Conservation (phyloP, 2,888 invertebrate species). For the Tenthredo notha region DNA sequence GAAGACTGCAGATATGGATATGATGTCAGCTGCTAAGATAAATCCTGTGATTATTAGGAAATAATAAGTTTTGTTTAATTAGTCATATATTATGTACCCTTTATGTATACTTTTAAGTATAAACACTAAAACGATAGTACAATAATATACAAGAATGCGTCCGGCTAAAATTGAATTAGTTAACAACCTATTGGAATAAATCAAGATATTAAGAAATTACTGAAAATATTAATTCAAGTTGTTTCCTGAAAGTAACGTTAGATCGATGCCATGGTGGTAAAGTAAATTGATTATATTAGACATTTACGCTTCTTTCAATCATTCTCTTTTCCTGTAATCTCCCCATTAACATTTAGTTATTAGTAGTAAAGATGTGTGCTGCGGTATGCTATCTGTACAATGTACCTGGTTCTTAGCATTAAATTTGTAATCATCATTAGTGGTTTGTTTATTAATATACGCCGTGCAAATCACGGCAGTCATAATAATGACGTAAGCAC, state of each 20-base stretch:
- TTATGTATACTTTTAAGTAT: conserved; percentile 65
- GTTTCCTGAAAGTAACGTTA: conserved; percentile 77
- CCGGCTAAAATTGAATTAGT: conserved; percentile 73
- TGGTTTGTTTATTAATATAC: conserved; percentile 55
- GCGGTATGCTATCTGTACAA: conserved; percentile 52
- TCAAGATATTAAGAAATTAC: conserved; percentile 70
- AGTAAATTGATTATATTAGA: conserved; percentile 65
- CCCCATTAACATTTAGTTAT: conserved; percentile 63
- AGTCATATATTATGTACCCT: conserved; percentile 63
- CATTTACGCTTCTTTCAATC: conserved; percentile 58
- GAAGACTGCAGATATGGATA: conserved; percentile 74
- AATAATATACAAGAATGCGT: conserved; percentile 64
- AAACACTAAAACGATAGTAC: conserved; percentile 70
- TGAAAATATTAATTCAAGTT: conserved; percentile 69
- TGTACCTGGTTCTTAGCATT: conserved; percentile 49
- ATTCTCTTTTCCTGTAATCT: conserved; percentile 73
- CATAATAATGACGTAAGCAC: conserved; percentile 41
- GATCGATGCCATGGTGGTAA: conserved; percentile 67
- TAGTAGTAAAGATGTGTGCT: conserved; percentile 60
- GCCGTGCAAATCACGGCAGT: conserved; percentile 67
- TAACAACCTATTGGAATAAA: conserved; percentile 76
- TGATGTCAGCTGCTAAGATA: conserved; percentile 77
- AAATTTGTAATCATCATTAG: conserved; percentile 56
- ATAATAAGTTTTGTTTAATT: conserved; percentile 73
- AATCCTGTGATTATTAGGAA: conserved; percentile 78